Base-by-base conservation (phyloP, 2,888 invertebrate species). In the Machimus atricapillus region DNA sequence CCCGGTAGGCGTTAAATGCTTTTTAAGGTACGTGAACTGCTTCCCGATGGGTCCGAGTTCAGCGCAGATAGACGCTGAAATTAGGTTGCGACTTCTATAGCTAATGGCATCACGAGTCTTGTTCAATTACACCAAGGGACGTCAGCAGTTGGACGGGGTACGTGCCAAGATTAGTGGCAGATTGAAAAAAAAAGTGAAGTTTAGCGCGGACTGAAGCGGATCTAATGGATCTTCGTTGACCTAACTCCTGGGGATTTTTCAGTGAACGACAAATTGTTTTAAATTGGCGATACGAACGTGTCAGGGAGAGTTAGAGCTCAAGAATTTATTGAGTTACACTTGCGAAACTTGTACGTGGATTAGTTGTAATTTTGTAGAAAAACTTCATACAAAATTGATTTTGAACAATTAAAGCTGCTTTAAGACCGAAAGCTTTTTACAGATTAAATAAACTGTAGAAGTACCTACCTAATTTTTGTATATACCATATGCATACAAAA, bases 31-130 rank as follows among this genome's bases (percentile, higher is more conserved):
- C 76, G 76, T 76, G 76, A 76, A 76, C 34, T 31, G 76, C 16
- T 34, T 76, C 34, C 76, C n/a, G 76, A 76, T 37, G 27, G 40
- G n/a, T n/a, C 37, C 37, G 40, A 76, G 76, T 23, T 9, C 66
- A 8, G 27, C 2, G 52, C 9, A 66, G 23, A 23, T 14, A 66
- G 66, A 66, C 66, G 9, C 34, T 19, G 76, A 37, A 76, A 76
- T 76, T 76, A 40, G 76, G 76, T 76, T 76, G 76, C 40, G 16
- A 76, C n/a, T 40, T 37, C 40, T 76, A 40, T 5, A 31, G 27
- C 66, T 76, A 76, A 76, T 76, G 76, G 76, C 76, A 76, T 37
- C 76, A 76, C 76, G 76, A 76, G 27, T 76, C 37, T 31, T 37
- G 76, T 76, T 34, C 76, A 76, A 37, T 76, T 76, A 76, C 23